Evolutionary conservation across 2,888 invertebrate genomes (phyloP).

Genomic region (Macaria liturata): DNA sequence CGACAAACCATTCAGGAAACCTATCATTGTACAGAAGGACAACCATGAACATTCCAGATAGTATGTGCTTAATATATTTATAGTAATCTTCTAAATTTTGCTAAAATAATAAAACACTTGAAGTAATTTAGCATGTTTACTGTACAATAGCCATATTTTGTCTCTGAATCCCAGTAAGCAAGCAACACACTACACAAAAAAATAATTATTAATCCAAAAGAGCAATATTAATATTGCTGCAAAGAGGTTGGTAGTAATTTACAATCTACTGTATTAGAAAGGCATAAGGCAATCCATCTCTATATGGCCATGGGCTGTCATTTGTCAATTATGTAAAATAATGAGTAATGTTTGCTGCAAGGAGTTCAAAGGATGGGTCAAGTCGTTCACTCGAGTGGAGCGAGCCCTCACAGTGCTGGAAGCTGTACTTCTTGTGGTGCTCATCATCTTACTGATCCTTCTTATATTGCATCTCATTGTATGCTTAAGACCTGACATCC

Average conservation of each 20-base stretch:
- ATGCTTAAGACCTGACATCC: constrained; percentile 38
- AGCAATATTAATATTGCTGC: no score
- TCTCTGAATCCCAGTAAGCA: no score
- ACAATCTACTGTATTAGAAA: no score
- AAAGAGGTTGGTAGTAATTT: no score
- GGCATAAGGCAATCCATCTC: no score
- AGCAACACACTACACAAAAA: no score
- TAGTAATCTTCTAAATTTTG: no score
- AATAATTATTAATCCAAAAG: no score
- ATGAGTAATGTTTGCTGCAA: constrained; percentile 64
- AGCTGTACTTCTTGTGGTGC: constrained; percentile 49
- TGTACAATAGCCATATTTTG: no score
- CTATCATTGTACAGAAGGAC: constrained; percentile 57
- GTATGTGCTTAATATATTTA: no score
- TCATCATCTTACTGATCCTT: constrained; percentile 56
- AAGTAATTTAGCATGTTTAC: no score
- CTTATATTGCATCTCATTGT: constrained; percentile 58
- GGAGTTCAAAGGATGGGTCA: constrained; percentile 65
- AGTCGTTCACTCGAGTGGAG: constrained; percentile 65
- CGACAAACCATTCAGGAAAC: constrained; percentile 89
- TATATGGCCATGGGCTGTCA: constrained; percentile 9
- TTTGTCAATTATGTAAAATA: constrained; percentile 13
- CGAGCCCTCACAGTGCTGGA: constrained; percentile 51
- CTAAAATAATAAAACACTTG: no score
- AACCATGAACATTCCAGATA: constrained; percentile 17